These are phyloP conservation scores for Orthonyx spaldingii DNA, from an alignment of 2,113 vertebrate species.

Conservation along the genomic window DNA sequence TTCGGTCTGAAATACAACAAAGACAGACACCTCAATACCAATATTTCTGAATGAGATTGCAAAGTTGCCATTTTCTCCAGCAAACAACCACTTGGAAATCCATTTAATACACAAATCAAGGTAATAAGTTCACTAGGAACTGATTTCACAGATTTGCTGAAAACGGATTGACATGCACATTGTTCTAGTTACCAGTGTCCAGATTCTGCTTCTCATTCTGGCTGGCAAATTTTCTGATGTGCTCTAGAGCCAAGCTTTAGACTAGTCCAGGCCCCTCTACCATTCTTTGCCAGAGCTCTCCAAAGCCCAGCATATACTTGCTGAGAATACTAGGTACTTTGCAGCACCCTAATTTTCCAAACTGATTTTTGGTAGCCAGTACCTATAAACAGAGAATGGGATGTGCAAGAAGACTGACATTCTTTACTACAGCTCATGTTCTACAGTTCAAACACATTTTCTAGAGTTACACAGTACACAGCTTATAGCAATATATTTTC, in stretches of 20 bases:
- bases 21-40: background rate
- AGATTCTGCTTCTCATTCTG: background rate
- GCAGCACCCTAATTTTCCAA: background rate
- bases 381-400: background rate
- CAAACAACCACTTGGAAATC: background rate
- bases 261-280: background rate
- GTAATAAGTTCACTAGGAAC: background rate
- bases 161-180: background rate
- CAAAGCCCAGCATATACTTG: background rate
- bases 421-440: background rate
- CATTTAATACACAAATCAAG: background rate
- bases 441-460: background rate
- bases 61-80: background rate
- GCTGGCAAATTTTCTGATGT: background rate
- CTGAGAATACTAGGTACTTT: background rate
- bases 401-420: background rate
- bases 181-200: background rate
- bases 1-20: constrained; percentile 63
- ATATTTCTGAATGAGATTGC: background rate
- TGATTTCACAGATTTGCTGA: background rate
- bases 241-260: background rate
- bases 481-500: background rate
- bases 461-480: background rate
- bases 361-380: background rate
- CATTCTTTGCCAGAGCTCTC: background rate